Base-by-base conservation (phyloP, 2,113 vertebrate species). In the Mungos mungo region DNA sequence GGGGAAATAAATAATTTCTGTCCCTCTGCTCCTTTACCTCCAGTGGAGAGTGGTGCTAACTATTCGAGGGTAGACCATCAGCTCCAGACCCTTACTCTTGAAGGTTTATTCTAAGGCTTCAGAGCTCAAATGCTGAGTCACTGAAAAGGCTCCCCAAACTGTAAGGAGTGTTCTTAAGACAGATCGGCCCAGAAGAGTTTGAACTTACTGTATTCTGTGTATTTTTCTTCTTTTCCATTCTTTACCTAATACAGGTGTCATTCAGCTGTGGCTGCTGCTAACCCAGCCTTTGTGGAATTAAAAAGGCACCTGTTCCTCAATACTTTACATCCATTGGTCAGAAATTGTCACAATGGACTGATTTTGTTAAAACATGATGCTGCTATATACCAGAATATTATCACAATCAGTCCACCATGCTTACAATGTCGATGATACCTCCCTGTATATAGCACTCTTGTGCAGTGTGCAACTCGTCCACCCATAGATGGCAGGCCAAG, bases 221-320 rank as follows among this genome's bases (percentile, higher is more conserved):
- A 19, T 88, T 96, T 93, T 93, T 41, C 54, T 87, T 87, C 50
- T 76, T 87, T 25, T 69, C 38, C n/a, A n/a, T 88, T 81, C 50
- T 82, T 77, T 45, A 27, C 38, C 8, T 72, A 13, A 5, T 35
- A 65, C 14, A 57, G 5, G 35, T n/a, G 38, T 76, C 54, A 65
- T 81, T 1, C 23, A 86, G 50, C 19, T 60, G 18, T 92, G 71
- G 65, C 57, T 69, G 33, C 50, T 81, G 38, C 21, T 57, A 86
- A 74, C 7, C 18, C 45, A 21, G 23, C 57, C 45, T 65, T 60
- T 82, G 45, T 94, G 85, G 33, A 88, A 69, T 77, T 87, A 94
- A 41, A 87, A 92, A 63, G 54, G 9, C 31, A 57, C 3, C 21
- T 50, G 5, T 85, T 60, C 27, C 33, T 90, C 9, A n/a, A 54